Evolutionary conservation across 2,113 vertebrate species (phyloP).

Genomic region (Clarias batrachus): DNA sequence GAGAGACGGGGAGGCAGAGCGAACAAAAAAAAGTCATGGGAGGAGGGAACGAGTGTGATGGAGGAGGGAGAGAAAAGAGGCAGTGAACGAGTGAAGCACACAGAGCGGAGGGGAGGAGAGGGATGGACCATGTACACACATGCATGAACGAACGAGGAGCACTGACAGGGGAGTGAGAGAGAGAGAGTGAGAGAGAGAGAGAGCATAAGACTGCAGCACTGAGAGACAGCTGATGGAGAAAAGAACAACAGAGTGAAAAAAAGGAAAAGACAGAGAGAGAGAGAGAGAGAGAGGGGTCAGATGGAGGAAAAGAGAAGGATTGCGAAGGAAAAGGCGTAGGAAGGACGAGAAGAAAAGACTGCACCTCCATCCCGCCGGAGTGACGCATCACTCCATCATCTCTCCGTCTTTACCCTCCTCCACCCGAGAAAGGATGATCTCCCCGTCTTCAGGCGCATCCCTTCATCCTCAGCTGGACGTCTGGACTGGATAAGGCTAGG

Average conservation of each 20-base stretch:
- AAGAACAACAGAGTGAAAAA: constrained; percentile 19
- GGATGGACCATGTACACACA: constrained; percentile 9
- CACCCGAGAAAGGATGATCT: neutral
- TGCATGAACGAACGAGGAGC: neutral
- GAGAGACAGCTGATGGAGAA: constrained; percentile 8
- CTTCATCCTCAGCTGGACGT: constrained; percentile 10
- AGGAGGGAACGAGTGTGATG: constrained; percentile 47
- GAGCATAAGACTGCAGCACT: constrained; percentile 8
- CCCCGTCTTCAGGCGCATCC: neutral
- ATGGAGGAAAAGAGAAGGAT: neutral
- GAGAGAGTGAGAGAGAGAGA: constrained; percentile 37
- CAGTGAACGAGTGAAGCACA: constrained; percentile 5
- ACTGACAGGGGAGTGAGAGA: neutral
- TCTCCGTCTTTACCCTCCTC: constrained; percentile 23
- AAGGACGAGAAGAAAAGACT: neutral
- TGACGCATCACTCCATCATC: constrained; percentile 18
- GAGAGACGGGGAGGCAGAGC: neutral
- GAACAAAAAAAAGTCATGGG: constrained; percentile 10
- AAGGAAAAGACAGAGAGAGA: constrained; percentile 48
- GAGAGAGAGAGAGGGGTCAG: constrained; percentile 41
- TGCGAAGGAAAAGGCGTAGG: neutral
- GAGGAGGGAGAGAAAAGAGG: constrained; percentile 30
- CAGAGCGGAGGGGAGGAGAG: neutral
- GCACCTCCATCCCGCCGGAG: neutral
- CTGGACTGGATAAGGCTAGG: constrained; percentile 19